A percentile compares a stretch with the other conserved stretches of the same genome.
phyloP scores from a whole-genome alignment of 2,888 invertebrate species.

The Esperia sulphurella region DNA sequence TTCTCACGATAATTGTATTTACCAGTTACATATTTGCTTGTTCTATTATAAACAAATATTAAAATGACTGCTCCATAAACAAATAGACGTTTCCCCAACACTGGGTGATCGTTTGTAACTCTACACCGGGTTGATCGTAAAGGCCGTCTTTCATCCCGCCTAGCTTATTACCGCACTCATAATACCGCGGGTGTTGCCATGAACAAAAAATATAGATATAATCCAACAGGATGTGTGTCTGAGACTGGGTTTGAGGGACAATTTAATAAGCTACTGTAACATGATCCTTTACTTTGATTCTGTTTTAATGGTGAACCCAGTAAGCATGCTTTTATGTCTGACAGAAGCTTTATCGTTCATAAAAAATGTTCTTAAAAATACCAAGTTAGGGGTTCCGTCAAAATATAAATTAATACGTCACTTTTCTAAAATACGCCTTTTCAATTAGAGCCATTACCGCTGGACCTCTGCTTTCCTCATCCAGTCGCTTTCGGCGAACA shows the following conservation, averaged over 20 bases:
- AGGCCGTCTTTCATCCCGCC: conserved; percentile 66
- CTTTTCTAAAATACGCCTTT: no score
- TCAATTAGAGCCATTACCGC: no score
- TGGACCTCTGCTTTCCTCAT: no score
- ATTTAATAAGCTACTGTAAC: conserved; percentile 61
- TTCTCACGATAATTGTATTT: conserved; percentile 34
- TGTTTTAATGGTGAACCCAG: conserved; percentile 23
- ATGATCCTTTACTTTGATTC: conserved; percentile 38
- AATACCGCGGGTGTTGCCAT: conserved; percentile 41
- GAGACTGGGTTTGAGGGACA: conserved; percentile 38
- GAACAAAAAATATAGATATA: conserved; percentile 25
- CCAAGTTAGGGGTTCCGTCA: no score
- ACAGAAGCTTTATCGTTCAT: neutral
- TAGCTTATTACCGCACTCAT: conserved; percentile 47
- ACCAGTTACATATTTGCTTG: conserved; percentile 28
- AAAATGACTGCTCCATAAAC: conserved; percentile 54
- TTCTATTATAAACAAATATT: conserved; percentile 49
- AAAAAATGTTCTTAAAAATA: neutral
- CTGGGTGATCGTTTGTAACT: conserved; percentile 47
- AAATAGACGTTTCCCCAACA: conserved; percentile 38
- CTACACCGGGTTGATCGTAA: conserved; percentile 57
- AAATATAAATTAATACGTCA: no score
- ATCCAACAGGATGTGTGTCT: conserved; percentile 45
- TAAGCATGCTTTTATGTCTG: conserved; percentile 16
- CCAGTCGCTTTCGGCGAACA: no score